Evolutionary conservation across 2,797 vertebrate species (phyloP).

Genomic region (Chlorospingus semifuscus): DNA sequence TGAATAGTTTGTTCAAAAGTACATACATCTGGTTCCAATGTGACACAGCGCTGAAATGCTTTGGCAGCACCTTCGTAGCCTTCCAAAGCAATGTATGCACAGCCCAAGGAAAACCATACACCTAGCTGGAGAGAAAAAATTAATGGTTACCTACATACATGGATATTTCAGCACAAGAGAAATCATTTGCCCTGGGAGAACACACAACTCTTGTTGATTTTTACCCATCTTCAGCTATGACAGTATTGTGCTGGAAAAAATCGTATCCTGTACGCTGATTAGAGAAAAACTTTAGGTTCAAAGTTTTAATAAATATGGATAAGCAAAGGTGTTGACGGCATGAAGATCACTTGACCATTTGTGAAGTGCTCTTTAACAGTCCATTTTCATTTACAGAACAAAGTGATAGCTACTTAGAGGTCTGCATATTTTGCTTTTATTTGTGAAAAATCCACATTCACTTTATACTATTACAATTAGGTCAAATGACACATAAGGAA

Average conservation of each 20-base stretch:
- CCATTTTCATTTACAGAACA: neutral
- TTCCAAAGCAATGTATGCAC: constrained; percentile 89
- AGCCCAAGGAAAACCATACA: constrained; percentile 97
- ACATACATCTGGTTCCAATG: constrained; percentile 94
- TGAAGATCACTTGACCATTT: neutral
- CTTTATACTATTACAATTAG: neutral
- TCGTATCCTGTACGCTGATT: neutral
- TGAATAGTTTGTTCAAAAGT: neutral
- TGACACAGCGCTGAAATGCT: constrained; percentile 93
- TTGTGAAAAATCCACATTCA: neutral
- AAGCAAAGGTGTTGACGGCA: neutral
- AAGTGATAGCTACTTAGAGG: neutral
- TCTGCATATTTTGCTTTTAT: neutral
- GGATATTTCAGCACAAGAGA: neutral
- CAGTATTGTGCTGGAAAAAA: neutral
- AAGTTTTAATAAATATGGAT: neutral
- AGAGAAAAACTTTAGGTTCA: neutral
- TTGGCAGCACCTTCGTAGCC: constrained; percentile 88
- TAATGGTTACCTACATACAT: neutral
- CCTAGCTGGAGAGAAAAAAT: constrained; percentile 80
- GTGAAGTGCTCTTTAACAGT: neutral
- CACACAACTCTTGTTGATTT: neutral
- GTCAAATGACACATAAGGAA: neutral
- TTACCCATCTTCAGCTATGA: neutral
- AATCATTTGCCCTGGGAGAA: neutral